These are phyloP conservation scores for Volucella zonaria DNA, from an alignment of 2,888 invertebrate species.

Conservation along the genomic window DNA sequence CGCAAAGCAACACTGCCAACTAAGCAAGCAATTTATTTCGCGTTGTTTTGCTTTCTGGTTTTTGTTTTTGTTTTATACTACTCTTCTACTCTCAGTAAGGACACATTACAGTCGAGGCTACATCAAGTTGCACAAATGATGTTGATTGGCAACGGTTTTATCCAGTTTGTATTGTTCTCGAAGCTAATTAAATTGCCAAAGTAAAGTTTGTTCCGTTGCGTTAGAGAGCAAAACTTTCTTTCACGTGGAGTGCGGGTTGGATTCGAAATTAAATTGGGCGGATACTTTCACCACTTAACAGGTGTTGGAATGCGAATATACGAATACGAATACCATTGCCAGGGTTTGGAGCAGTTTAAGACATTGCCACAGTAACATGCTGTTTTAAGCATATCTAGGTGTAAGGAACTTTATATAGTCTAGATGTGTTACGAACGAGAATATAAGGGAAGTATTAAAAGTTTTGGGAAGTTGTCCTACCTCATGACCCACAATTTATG, in stretches of 20 bases:
- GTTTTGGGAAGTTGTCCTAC: no score
- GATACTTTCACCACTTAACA: no score
- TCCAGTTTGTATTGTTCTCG: constrained; percentile 57
- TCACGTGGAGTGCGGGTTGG: background rate
- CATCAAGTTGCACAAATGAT: constrained; percentile 49
- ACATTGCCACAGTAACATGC: no score
- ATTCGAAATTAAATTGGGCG: no score
- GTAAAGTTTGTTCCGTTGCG: constrained; percentile 54
- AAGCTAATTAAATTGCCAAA: constrained; percentile 65
- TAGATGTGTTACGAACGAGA: no score
- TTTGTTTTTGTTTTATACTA: background rate
- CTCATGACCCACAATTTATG: no score
- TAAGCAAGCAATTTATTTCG: constrained; percentile 31
- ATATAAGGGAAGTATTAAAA: no score
- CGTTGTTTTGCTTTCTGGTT: background rate
- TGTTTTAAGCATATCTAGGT: no score
- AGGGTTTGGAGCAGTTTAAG: no score
- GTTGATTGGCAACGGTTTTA: constrained; percentile 69
- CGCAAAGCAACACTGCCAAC: background rate
- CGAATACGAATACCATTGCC: no score
- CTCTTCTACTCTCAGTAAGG: background rate
- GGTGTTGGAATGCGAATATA: no score
- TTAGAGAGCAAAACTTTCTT: constrained; percentile 30
- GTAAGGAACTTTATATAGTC: no score
- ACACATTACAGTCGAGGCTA: background rate